Evolutionary conservation across 1,140 invertebrate species (phyloP).

Genomic region (Plectus sambesii): DNA sequence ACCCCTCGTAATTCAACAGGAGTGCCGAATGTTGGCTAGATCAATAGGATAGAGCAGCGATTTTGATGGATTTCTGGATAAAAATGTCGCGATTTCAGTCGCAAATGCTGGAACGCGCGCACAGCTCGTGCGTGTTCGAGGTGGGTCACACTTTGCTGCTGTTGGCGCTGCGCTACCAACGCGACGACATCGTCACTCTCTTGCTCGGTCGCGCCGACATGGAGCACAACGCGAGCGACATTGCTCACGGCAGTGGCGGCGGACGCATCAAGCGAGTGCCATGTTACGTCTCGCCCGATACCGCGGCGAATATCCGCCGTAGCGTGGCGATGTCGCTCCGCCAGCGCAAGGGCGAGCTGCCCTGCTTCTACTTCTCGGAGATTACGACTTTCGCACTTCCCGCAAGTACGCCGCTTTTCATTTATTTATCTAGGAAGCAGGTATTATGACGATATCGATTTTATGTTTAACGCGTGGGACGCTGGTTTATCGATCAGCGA

Average conservation of each 20-base stretch:
- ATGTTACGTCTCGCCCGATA: conserved; percentile 73
- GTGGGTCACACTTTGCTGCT: conserved; percentile 83
- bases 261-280: conserved; percentile 64
- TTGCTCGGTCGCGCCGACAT: conserved; percentile 78
- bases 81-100: too few species aligned
- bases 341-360: conserved; percentile 72
- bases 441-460: too few species aligned
- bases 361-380: conserved; percentile 78
- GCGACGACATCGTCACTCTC: conserved; percentile 78
- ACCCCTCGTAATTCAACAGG: too few species aligned
- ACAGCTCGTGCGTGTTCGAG: too few species aligned
- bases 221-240: conserved; percentile 60
- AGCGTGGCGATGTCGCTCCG: conserved; percentile 71
- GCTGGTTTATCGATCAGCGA: too few species aligned
- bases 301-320: conserved; percentile 77
- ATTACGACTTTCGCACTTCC: conserved; percentile 76
- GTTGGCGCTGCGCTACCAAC: conserved; percentile 74
- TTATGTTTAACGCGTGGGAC: too few species aligned
- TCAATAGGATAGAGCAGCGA: too few species aligned
- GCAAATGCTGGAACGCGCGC: too few species aligned
- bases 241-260: too few species aligned
- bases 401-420: conserved; percentile 60
- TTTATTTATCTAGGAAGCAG: neutral
- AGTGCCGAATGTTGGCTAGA: too few species aligned
- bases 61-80: too few species aligned